A percentile compares a stretch with the other conserved stretches of the same genome.
These are phyloP conservation scores for Scolopax mira DNA, from an alignment of 2,113 vertebrate species.

Conservation along the genomic window DNA sequence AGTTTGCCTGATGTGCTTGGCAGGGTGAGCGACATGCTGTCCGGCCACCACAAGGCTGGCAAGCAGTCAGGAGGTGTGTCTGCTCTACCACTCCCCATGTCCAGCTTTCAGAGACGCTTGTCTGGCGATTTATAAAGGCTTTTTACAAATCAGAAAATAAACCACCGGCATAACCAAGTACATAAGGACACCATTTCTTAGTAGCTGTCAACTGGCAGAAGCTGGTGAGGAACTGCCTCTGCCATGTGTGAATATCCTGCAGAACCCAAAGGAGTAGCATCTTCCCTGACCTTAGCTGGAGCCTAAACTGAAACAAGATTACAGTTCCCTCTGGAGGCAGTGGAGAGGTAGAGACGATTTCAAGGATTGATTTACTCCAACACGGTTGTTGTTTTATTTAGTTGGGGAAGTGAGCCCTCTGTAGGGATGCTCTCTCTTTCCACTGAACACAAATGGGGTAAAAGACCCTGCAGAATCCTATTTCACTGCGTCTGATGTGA, in stretches of 20 bases:
- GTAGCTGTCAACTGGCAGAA: neutral
- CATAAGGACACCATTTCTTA: neutral
- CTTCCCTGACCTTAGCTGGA: neutral
- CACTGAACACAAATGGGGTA: neutral
- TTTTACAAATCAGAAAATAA: neutral
- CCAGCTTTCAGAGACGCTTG: neutral
- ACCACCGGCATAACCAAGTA: neutral
- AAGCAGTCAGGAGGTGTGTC: neutral
- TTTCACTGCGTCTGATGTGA: accelerated
- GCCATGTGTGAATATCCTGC: neutral
- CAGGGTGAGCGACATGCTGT: neutral
- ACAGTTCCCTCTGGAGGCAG: neutral
- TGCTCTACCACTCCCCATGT: neutral
- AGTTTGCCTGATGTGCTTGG: neutral
- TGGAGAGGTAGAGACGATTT: neutral
- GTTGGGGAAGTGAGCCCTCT: neutral
- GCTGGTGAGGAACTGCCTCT: neutral
- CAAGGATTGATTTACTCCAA: neutral
- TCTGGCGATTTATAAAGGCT: neutral
- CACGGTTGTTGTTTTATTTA: neutral
- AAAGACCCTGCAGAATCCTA: neutral
- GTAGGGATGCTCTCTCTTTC: neutral
- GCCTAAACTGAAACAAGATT: neutral
- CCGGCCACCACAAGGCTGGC: neutral
- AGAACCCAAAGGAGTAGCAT: neutral